These are phyloP conservation scores for Nemotelus nigrinus DNA, from an alignment of 2,888 invertebrate species.

Conservation along the genomic window DNA sequence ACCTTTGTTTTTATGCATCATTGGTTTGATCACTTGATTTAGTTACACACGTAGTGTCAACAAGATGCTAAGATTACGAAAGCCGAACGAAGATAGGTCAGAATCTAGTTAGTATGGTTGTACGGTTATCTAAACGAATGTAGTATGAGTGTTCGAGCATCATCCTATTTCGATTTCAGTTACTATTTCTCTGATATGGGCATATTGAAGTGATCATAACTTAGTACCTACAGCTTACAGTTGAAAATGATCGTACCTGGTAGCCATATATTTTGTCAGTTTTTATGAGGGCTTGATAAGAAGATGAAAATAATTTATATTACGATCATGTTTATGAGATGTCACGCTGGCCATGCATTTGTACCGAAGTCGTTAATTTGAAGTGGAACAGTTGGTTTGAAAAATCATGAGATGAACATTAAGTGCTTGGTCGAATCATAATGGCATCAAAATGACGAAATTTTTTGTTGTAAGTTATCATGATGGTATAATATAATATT, in stretches of 20 bases:
- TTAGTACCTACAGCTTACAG: slow-evolving; percentile 32
- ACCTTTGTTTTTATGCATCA: not conserved
- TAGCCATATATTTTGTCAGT: slow-evolving; percentile 42
- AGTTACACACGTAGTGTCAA: slow-evolving; percentile 30
- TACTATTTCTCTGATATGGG: slow-evolving; percentile 35
- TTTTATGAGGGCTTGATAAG: slow-evolving; percentile 49
- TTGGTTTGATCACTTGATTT: slow-evolving; percentile 33
- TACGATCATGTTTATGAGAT: slow-evolving; percentile 30
- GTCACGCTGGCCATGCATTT: slow-evolving; percentile 9
- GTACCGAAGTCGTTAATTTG: no score
- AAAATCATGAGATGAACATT: no score
- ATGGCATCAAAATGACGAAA: no score
- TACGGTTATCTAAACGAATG: not conserved
- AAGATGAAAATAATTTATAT: slow-evolving; percentile 46
- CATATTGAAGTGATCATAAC: slow-evolving; percentile 35
- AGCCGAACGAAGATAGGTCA: slow-evolving; percentile 9
- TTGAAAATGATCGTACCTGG: slow-evolving; percentile 34
- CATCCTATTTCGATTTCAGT: slow-evolving; percentile 28
- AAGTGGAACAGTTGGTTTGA: no score
- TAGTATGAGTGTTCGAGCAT: not conserved
- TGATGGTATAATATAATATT: no score
- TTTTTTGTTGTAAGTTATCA: no score
- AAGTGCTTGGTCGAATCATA: no score
- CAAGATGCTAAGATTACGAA: slow-evolving; percentile 12
- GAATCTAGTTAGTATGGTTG: not conserved